A percentile compares a stretch with the other conserved stretches of the same genome.
phyloP scores from a whole-genome alignment of 2,888 invertebrate species.

The Gymnocheta viridis region DNA sequence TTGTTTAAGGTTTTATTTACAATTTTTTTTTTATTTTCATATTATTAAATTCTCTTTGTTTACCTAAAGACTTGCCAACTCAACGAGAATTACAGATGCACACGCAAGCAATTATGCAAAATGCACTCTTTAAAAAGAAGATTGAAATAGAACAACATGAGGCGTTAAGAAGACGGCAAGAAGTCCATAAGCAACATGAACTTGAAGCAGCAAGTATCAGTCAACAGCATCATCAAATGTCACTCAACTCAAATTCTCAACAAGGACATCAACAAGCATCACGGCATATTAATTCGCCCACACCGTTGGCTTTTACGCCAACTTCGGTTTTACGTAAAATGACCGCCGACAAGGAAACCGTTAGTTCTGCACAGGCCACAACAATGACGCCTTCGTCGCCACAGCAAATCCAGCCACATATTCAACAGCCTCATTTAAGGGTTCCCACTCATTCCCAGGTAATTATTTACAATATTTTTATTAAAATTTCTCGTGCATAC shows the following conservation, averaged over 20 bases:
- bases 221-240: slow-evolving; percentile 34
- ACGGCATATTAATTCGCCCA: slow-evolving; percentile 83
- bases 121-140: slow-evolving; percentile 93
- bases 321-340: slow-evolving; percentile 96
- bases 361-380: slow-evolving; percentile 44
- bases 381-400: slow-evolving; percentile 65
- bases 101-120: slow-evolving; percentile 93
- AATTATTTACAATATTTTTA: slow-evolving; percentile 9
- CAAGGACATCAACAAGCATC: slow-evolving; percentile 70
- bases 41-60: neutral
- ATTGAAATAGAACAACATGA: slow-evolving; percentile 88
- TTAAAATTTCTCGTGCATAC: no score
- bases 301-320: slow-evolving; percentile 94
- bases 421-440: slow-evolving; percentile 39
- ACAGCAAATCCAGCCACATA: slow-evolving; percentile 57
- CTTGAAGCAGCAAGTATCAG: slow-evolving; percentile 19
- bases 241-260: slow-evolving; percentile 36
- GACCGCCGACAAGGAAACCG: slow-evolving; percentile 93
- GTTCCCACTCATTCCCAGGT: slow-evolving; percentile 46
- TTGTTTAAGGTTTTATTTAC: neutral
- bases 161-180: slow-evolving; percentile 87
- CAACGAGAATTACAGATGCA: slow-evolving; percentile 92
- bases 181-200: slow-evolving; percentile 80
- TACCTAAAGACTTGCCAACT: slow-evolving; percentile 81
- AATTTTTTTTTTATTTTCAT: neutral